phyloP scores from a whole-genome alignment of 2,888 invertebrate species.

The Caenorhabditis panamensis region DNA sequence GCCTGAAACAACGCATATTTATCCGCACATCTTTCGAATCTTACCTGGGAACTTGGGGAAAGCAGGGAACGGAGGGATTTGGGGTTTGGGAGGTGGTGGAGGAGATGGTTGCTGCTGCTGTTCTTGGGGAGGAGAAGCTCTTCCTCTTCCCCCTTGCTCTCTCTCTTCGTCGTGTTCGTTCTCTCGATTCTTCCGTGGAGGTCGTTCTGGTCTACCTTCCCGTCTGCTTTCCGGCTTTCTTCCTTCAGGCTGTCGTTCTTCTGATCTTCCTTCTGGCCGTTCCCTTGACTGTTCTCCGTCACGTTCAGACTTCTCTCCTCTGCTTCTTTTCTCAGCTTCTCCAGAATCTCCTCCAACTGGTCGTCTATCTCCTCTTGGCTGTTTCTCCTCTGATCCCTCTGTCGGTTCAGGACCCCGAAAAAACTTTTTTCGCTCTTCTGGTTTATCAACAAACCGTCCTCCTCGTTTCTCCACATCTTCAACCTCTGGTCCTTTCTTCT shows the following conservation, averaged over 20 bases:
- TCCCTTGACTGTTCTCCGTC: neutral
- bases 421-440: conserved; percentile 49
- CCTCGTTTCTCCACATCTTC: conserved; percentile 49
- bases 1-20: conserved; percentile 21
- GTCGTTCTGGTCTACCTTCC: neutral
- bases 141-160: conserved; percentile 27
- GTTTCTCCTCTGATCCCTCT: conserved; percentile 5
- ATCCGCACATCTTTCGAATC: neutral
- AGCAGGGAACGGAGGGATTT: conserved; percentile 63
- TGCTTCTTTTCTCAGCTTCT: conserved; percentile 41
- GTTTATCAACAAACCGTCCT: conserved; percentile 47
- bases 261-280: neutral
- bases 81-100: conserved; percentile 57
- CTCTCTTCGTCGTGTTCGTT: conserved; percentile 1
- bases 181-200: neutral
- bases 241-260: neutral
- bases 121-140: conserved; percentile 9
- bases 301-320: conserved; percentile 27
- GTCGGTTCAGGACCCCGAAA: conserved; percentile 52
- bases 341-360: conserved; percentile 50
- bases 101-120: conserved; percentile 38
- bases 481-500: conserved; percentile 39
- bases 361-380: conserved; percentile 40
- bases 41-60: conserved; percentile 63
- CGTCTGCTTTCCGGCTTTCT: neutral